Base-by-base conservation (phyloP, 2,888 invertebrate genomes). In the Bellardia bayeri region DNA sequence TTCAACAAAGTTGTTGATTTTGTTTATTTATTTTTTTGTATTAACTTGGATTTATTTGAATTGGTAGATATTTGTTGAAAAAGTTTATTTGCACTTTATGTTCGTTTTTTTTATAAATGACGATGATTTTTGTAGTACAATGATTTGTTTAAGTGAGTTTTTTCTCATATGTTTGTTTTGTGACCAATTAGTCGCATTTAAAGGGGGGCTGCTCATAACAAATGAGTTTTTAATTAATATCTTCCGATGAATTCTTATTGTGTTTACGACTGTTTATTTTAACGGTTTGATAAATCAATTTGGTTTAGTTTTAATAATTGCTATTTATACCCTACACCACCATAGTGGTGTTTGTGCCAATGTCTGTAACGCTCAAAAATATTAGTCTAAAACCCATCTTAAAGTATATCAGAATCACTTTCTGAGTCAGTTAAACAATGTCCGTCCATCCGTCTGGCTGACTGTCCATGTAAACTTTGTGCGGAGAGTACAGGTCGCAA, bases 171-270 rank as follows among this genome's bases (percentile, higher is more conserved):
- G 42, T n/a, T 72, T 69, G n/a, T 72, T 69, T 69, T 82, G 49
- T 69, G 42, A 83, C 51, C 69, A 76, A 82, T 83, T 83, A 71
- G 16, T 42, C 51, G 33, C 51, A 30, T 51, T 9, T 51, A 51
- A 75, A 58, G 14, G 42, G 42, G 71, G 82, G 66, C 14, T 42
- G 66, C 16, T 5, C 6, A 51, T 54, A 54, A n/a, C 33, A 64
- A 83, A 76, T 76, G 71, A 6, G 61, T 42, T 75, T 82, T 82
- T 83, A 83, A 76, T 83, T 83, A 76, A 16, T 63, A 69, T 13
- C 13, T 69, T 37, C 30, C 11, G 30, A 13, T 49, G 45, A 13
- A 45, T 66, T 66, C 4, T 23, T 42, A 16, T 45, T 37, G 37
- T 37, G 16, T 23, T 45, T 66, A 58, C 5, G 11, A 9, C 9